Evolutionary conservation across 30 jellyfish, hydroid and myxozoan genomes (phyloP).

Genomic region (Calvadosia cruxmelitensis): DNA sequence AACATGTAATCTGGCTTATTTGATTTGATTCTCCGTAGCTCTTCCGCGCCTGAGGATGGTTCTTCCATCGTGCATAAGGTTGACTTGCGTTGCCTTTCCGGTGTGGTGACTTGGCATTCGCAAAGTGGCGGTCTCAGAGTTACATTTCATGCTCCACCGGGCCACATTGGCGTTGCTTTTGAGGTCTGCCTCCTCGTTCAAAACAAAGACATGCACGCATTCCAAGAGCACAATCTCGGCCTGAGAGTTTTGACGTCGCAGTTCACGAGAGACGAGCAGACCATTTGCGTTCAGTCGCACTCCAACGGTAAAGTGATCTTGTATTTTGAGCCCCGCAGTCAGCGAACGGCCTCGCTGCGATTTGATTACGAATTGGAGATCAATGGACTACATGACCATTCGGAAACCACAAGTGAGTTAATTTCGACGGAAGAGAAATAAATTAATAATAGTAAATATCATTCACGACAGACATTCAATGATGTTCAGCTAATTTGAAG

Average conservation of each 20-base stretch:
- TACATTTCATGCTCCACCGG: not conserved
- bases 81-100: not conserved
- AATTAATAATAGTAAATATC: no score
- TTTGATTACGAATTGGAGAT: not conserved
- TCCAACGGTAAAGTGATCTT: not conserved
- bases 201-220: not conserved
- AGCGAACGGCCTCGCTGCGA: not conserved
- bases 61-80: not conserved
- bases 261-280: not conserved
- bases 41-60: not conserved
- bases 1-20: no score
- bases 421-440: no score
- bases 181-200: not conserved
- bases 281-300: not conserved
- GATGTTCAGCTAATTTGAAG: no score
- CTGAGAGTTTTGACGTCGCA: not conserved
- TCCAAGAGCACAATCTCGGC: not conserved
- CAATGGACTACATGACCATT: not conserved
- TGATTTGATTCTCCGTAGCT: no score
- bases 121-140: not conserved
- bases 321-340: not conserved
- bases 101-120: not conserved
- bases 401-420: not conserved
- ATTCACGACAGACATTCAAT: no score
- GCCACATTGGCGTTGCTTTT: not conserved